Evolutionary conservation across 2,113 vertebrate species (phyloP).

Genomic region (Stictonetta naevosa): DNA sequence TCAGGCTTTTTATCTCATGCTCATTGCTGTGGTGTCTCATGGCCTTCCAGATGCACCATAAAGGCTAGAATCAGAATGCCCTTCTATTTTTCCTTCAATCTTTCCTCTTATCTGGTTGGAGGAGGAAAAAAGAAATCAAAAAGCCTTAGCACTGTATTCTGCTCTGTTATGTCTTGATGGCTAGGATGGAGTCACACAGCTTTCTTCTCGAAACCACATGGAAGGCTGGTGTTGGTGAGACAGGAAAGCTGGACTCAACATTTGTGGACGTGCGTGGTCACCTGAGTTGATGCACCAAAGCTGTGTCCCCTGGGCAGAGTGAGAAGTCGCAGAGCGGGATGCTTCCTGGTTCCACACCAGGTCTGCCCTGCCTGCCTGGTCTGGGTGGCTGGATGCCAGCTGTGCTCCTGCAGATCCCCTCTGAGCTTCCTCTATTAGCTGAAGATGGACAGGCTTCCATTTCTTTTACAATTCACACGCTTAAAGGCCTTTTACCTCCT

Average conservation of each 20-base stretch:
- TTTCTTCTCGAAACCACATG: neutral
- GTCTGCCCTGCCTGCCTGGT: neutral
- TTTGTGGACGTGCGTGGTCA: too few species aligned
- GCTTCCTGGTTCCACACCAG: neutral
- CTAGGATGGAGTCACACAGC: neutral
- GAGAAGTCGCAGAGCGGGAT: neutral
- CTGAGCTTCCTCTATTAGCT: neutral
- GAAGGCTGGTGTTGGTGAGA: neutral
- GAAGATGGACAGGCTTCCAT: neutral
- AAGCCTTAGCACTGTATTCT: neutral
- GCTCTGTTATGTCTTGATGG: neutral
- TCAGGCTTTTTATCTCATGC: neutral
- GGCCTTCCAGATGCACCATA: neutral
- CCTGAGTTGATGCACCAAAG: neutral
- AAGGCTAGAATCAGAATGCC: neutral
- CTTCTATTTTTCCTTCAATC: neutral
- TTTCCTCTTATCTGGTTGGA: neutral
- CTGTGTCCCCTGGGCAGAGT: accelerated
- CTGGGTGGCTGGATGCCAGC: neutral
- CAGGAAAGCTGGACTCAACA: neutral
- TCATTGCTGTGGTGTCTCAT: neutral
- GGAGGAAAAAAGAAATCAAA: neutral
- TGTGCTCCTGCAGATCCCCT: neutral
- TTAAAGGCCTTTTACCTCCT: neutral
- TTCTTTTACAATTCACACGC: neutral